Base-by-base conservation (phyloP, 2,888 invertebrate species). In the Teinopalpus imperialis region DNA sequence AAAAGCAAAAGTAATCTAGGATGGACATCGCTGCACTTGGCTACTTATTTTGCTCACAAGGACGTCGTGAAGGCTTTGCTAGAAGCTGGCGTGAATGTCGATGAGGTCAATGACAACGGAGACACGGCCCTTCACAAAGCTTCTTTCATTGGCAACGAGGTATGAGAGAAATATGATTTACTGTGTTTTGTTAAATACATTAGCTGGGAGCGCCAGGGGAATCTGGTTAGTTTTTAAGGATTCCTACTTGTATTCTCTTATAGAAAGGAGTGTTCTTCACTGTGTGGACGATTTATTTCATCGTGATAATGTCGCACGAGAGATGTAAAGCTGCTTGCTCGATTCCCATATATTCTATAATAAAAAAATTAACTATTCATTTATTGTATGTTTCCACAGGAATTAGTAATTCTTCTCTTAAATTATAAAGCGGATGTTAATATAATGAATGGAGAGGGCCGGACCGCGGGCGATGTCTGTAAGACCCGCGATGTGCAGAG, bases 101-200 rank as follows among this genome's bases (percentile, higher is more conserved):
- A 93, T 59, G 89, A 90, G 27, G 88, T 91, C 16, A 93, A 93
- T 63, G 91, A 92, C 56, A 86, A 83, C 10, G 93, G 93, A 0
- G 93, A 93, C 63, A 92, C 92, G 0, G 89, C 93, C 0, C 66
- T 93, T 20, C 93, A 93, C 61, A 92, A 92, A 61, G 93, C 93
- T 9, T 91, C 93, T 3, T 92, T 92, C 69, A 93, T 93, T 57
- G 92, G 92, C 0, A 87, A 93, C 74, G 91, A 92, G 89, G 93
- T 93, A 43, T 52, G n/a, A n/a, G n/a, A n/a, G n/a, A n/a, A n/a
- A n/a, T n/a, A n/a, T n/a, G n/a, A n/a, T n/a, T n/a, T n/a, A n/a
- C n/a, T n/a, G n/a, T n/a, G n/a, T n/a, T n/a, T n/a, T n/a, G n/a
- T n/a, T n/a, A n/a, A n/a, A n/a, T n/a, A n/a, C n/a, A n/a, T n/a